Evolutionary conservation across 2,888 invertebrate genomes (phyloP).

Genomic region (Steinernema carpocapsae): DNA sequence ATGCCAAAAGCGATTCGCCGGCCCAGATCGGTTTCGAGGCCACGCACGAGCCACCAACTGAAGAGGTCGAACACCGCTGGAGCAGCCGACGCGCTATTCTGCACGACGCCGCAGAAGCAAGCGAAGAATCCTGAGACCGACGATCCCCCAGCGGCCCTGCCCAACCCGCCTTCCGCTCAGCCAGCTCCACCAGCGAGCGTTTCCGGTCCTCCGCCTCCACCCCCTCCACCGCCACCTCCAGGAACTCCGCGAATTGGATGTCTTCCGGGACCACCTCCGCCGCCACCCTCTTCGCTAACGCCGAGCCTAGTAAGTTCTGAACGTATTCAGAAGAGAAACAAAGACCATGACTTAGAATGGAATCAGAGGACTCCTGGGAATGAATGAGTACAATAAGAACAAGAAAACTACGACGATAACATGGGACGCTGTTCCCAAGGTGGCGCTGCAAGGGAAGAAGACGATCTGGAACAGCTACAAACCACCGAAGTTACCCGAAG

Average conservation of each 20-base stretch:
- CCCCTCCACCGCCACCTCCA: background rate
- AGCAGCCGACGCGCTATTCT: constrained; percentile 9
- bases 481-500: constrained; percentile 8
- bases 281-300: background rate
- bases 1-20: constrained; percentile 19
- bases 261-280: constrained; percentile 7
- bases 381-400: constrained; percentile 32
- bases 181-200: background rate
- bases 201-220: background rate
- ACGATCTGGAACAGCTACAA: constrained; percentile 32
- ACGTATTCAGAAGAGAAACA: too few relatives aligned
- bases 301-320: background rate
- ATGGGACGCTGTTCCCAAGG: constrained; percentile 28
- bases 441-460: constrained; percentile 13
- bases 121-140: constrained; percentile 4
- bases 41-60: background rate
- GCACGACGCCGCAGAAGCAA: constrained; percentile 11
- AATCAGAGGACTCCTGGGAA: constrained; percentile 7
- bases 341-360: background rate
- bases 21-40: constrained; percentile 18
- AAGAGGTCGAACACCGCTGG: constrained; percentile 19
- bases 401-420: constrained; percentile 27
- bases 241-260: constrained; percentile 12
- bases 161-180: background rate
- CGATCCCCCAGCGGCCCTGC: background rate